These are phyloP conservation scores for Tenthredo notha DNA, from an alignment of 2,888 invertebrate species.

Conservation along the genomic window DNA sequence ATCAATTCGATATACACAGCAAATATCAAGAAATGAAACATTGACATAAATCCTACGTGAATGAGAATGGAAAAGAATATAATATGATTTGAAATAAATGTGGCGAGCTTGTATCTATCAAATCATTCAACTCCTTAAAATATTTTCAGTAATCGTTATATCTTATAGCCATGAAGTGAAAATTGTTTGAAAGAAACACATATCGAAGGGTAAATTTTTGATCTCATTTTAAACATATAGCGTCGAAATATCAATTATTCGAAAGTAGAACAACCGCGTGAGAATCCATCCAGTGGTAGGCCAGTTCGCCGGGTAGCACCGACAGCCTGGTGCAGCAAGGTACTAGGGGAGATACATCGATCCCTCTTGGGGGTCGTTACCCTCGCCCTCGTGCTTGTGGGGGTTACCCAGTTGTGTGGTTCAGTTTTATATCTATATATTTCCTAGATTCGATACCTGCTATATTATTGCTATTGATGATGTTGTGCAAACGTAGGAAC, in stretches of 20 bases:
- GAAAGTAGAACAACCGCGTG: conserved; percentile 40
- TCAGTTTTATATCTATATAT: conserved; percentile 36
- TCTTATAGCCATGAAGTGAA: neutral
- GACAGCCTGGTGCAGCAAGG: conserved; percentile 56
- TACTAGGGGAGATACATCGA: conserved; percentile 70
- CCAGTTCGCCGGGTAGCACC: conserved; percentile 40
- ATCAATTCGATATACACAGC: neutral
- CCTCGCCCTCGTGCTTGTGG: conserved; percentile 57
- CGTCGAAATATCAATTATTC: conserved; percentile 4
- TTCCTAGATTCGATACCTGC: conserved; percentile 64
- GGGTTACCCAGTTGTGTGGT: conserved; percentile 52
- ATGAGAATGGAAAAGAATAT: neutral
- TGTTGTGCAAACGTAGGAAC: conserved; percentile 4
- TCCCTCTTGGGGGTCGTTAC: conserved; percentile 73
- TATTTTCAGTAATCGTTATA: neutral
- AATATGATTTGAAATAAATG: neutral
- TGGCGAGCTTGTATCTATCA: neutral
- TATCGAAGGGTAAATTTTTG: neutral
- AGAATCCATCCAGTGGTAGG: conserved; percentile 41
- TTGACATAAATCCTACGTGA: neutral
- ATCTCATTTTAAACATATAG: neutral
- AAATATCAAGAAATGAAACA: neutral
- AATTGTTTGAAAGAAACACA: neutral
- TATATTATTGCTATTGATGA: conserved; percentile 69
- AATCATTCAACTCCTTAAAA: neutral